Evolutionary conservation across 2,113 vertebrate genomes (phyloP).

Genomic region (Labeo rohita): DNA sequence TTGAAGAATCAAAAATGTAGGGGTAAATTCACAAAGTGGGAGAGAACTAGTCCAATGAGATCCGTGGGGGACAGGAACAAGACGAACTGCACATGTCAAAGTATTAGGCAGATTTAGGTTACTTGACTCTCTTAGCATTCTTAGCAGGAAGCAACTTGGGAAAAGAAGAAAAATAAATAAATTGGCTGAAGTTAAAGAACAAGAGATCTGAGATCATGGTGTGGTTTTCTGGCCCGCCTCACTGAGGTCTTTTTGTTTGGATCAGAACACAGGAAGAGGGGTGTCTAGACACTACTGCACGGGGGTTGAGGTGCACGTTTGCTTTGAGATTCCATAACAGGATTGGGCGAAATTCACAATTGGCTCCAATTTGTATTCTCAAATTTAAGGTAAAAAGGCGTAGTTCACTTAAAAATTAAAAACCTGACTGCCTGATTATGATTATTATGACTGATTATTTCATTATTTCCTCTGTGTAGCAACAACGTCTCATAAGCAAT

Average conservation of each 20-base stretch:
- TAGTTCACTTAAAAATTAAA: too few species aligned
- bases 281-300: slow-evolving; percentile 27
- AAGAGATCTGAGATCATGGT: slow-evolving; percentile 46
- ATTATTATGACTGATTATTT: too few species aligned
- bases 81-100: background rate
- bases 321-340: background rate
- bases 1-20: background rate
- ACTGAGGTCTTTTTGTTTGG: slow-evolving; percentile 49
- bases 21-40: background rate
- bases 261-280: background rate
- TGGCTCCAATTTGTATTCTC: background rate
- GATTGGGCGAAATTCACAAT: background rate
- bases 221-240: slow-evolving; percentile 46
- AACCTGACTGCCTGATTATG: too few species aligned
- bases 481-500: too few species aligned
- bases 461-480: too few species aligned
- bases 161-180: slow-evolving; percentile 20
- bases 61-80: background rate
- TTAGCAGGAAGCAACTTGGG: background rate
- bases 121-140: background rate
- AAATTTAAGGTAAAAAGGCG: background rate
- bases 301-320: slow-evolving; percentile 9
- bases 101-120: slow-evolving; percentile 16
- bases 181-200: background rate
- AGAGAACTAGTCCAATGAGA: background rate